These are phyloP conservation scores for Tetheella fluctuosa DNA, from an alignment of 2,888 invertebrate species.

Conservation along the genomic window DNA sequence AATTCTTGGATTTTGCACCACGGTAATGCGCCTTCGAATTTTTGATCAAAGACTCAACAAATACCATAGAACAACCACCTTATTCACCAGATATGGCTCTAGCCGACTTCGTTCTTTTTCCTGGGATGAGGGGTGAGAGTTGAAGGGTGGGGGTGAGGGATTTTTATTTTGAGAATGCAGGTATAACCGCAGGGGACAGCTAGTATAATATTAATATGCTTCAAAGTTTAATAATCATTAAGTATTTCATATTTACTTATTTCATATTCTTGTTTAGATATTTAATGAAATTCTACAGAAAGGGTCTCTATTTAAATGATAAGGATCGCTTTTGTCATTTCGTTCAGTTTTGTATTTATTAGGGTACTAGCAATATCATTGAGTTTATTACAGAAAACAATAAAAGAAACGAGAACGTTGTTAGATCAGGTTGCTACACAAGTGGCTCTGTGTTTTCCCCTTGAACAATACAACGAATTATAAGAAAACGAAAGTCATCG, in stretches of 20 bases:
- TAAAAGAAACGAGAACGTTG: conserved; percentile 50
- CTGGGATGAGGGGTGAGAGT: no score
- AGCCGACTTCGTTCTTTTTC: no score
- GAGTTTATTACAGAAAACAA: conserved; percentile 21
- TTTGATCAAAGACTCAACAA: no score
- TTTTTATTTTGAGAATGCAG: no score
- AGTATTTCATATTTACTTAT: not conserved
- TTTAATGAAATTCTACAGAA: conserved; percentile 19
- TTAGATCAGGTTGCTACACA: conserved; percentile 55
- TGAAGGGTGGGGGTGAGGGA: no score
- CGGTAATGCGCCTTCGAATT: no score
- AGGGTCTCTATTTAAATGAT: conserved; percentile 23
- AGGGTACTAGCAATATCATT: conserved; percentile 4
- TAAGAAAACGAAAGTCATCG: conserved; percentile 76
- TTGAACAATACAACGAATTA: conserved; percentile 68
- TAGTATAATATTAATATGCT: no score
- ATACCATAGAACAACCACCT: no score
- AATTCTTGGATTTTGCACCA: no score
- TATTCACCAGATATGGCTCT: no score
- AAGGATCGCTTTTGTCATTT: conserved; percentile 21
- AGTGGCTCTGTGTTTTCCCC: conserved; percentile 55
- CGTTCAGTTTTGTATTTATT: conserved; percentile 19
- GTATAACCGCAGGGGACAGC: no score
- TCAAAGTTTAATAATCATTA: not conserved
- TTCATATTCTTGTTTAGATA: not conserved